Percentiles rank a stretch among this genome's conserved stretches.
phyloP scores from a whole-genome alignment of 2,888 invertebrate species.

The Nymphalis urticae region DNA sequence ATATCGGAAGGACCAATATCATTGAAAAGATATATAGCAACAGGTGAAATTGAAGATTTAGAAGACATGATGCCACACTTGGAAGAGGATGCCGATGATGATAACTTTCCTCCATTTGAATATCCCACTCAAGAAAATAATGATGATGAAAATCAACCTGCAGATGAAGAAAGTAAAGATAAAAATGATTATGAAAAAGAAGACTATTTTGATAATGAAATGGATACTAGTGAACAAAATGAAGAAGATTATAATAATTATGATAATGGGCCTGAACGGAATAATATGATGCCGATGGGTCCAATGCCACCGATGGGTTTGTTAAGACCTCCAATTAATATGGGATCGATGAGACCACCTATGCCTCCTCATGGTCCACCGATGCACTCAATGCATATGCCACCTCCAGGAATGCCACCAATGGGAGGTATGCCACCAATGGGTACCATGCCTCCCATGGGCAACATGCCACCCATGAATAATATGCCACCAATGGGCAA shows the following conservation, averaged over 20 bases:
- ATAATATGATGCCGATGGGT: constrained; percentile 51
- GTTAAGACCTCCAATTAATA: constrained; percentile 44
- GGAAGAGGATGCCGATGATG: constrained; percentile 83
- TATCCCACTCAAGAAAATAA: constrained; percentile 66
- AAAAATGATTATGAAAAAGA: constrained; percentile 53
- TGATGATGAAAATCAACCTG: constrained; percentile 47
- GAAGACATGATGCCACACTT: constrained; percentile 88
- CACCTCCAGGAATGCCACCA: constrained; percentile 55
- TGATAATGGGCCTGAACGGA: constrained; percentile 63
- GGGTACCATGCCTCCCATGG: constrained; percentile 52
- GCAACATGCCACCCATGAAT: constrained; percentile 54
- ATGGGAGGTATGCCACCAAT: constrained; percentile 56
- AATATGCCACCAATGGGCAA: constrained; percentile 54
- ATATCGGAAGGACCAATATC: constrained; percentile 89
- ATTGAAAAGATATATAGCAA: constrained; percentile 88
- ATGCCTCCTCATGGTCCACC: constrained; percentile 43
- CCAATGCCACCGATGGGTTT: constrained; percentile 50
- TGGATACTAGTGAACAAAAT: constrained; percentile 66
- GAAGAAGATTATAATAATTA: constrained; percentile 66
- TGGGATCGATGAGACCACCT: constrained; percentile 50
- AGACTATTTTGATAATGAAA: constrained; percentile 68
- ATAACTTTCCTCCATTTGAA: constrained; percentile 71
- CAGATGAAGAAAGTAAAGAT: constrained; percentile 61
- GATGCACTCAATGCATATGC: constrained; percentile 55
- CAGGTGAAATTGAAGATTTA: constrained; percentile 90